Evolutionary conservation across 1,140 invertebrate genomes (phyloP), one percentile per base, ranked within the genome.

Genomic region (Paralvinella palmiformis): DNA sequence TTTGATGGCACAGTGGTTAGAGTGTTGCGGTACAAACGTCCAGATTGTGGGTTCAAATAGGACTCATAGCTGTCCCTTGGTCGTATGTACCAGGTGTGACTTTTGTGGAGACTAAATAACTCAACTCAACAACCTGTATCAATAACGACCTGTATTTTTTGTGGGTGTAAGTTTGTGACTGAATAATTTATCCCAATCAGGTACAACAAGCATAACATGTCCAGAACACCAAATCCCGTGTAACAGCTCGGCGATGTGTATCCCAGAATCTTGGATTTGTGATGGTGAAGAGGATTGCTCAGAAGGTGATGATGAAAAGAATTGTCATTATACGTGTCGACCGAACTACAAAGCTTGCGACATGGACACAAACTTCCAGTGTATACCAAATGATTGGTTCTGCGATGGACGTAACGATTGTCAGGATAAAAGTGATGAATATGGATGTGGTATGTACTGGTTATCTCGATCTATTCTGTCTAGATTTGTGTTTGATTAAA

Each of bases 341-440:
- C n/a, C n/a, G n/a, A n/a, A n/a, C n/a, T n/a, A n/a, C n/a, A n/a
- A n/a, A n/a, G n/a, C n/a, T n/a, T n/a, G n/a, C n/a, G n/a, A n/a
- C n/a, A n/a, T n/a, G 0, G 50, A 63, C 22, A n/a, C 13, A 3
- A 27, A 55, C 27, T 37, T 57, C 62, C 5, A 10, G 7, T 63
- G 96, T 75, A 96, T 99, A 60, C 94, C 95, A 0, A 88, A 92
- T 72, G 92, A 91, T 32, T 94, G 91, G 88, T 87, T 93, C 1
- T 96, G 92, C 73, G 96, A 97, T 79, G 84, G 83, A 79, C 92
- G 96, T 73, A 92, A 96, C 75, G 95, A 99, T 78, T 99, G 96
- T 78, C 96, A 96, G 75, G 96, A 98, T 77, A 92, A 94, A 74
- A 91, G 93, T 72, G 96, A 99, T 79, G 96, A 99, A 80, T 88